phyloP scores from a whole-genome alignment of 2,797 vertebrate species.

The Sphenodon punctatus region DNA sequence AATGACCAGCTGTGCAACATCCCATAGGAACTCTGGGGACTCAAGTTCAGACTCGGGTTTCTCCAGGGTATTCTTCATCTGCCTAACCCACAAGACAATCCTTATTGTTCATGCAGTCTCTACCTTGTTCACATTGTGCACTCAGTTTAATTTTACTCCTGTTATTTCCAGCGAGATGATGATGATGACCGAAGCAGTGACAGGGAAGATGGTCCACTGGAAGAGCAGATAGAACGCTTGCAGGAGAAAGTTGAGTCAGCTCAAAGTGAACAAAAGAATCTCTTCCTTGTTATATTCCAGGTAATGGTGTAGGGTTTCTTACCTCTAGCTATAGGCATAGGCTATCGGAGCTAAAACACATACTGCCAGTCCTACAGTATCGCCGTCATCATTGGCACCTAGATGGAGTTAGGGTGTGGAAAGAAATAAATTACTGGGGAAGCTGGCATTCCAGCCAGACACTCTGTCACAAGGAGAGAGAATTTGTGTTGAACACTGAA shows the following conservation, averaged over 20 bases:
- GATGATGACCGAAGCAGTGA: constrained; percentile 93
- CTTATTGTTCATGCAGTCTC: background rate
- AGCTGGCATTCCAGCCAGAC: background rate
- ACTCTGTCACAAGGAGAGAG: background rate
- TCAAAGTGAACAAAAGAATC: constrained; percentile 98
- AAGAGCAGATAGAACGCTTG: constrained; percentile 94
- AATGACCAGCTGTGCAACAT: no score
- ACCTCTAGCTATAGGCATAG: no score
- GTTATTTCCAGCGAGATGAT: constrained; percentile 78
- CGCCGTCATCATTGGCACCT: background rate
- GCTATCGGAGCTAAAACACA: background rate
- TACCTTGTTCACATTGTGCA: no score
- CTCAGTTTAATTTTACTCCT: background rate
- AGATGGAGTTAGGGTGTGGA: background rate
- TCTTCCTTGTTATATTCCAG: constrained; percentile 99
- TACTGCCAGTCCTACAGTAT: background rate
- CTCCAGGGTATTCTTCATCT: background rate
- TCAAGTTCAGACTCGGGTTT: background rate
- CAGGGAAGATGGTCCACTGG: constrained; percentile 92
- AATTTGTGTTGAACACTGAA: background rate
- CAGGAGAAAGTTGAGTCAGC: constrained; percentile 98
- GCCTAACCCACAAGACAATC: no score
- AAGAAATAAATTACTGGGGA: rapidly evolving
- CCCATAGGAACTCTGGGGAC: background rate
- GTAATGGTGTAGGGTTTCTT: constrained; percentile 62